Evolutionary conservation across 2,888 invertebrate species (phyloP).

Genomic region (Keiferia lycopersicella): DNA sequence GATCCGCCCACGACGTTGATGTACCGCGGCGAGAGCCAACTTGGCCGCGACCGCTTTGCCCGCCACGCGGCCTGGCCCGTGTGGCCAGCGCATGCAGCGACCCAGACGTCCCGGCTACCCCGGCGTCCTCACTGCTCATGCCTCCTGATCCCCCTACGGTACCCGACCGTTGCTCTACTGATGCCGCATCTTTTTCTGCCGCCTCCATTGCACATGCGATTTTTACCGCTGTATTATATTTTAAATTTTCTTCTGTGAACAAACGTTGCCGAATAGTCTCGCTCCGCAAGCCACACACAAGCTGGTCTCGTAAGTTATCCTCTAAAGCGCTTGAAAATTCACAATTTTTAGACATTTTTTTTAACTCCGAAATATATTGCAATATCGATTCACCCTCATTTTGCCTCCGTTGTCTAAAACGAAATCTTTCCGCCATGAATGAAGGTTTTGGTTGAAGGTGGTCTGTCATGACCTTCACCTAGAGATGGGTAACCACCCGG

Average conservation of each 20-base stretch:
- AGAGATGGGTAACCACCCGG: no score
- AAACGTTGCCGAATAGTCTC: constrained; percentile 5
- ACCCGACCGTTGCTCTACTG: neutral
- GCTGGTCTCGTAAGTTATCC: constrained; percentile 9
- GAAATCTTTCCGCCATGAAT: neutral
- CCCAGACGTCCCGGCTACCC: no score
- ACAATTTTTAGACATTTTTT: constrained; percentile 1
- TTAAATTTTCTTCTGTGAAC: constrained; percentile 7
- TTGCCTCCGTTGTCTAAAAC: constrained; percentile 6
- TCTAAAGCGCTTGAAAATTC: neutral
- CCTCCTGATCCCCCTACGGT: no score
- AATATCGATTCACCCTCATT: neutral
- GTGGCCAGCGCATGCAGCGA: no score
- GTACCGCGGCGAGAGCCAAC: no score
- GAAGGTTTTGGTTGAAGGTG: constrained; percentile 2
- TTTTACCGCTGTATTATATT: neutral
- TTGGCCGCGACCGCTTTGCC: no score
- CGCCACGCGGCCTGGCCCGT: no score
- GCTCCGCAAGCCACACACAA: constrained; percentile 8
- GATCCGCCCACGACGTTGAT: no score
- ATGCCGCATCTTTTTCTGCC: constrained; percentile 21
- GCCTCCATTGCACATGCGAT: constrained; percentile 20
- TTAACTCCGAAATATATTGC: neutral
- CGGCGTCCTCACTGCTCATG: no score
- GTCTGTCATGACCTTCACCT: neutral